These are phyloP conservation scores for Drosophila nasuta DNA, from an alignment of 1,140 invertebrate genomes.

Conservation along the genomic window DNA sequence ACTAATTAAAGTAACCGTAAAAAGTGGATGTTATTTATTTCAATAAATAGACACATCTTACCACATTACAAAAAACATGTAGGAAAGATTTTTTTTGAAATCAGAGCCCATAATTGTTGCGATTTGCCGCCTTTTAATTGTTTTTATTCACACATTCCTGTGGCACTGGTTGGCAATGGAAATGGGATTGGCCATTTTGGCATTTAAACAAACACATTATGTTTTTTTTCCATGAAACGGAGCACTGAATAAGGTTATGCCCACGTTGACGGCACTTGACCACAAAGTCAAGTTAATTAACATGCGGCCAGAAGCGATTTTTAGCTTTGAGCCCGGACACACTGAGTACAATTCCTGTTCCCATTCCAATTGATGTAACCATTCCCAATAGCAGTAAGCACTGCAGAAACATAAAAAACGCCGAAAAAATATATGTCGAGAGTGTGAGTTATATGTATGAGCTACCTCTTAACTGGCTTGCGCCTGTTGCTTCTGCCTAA, in stretches of 20 bases:
- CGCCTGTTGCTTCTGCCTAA: conserved; percentile 63
- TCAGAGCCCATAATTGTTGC: conserved; percentile 68
- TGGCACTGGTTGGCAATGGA: conserved; percentile 6
- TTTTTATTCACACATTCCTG: conserved; percentile 51
- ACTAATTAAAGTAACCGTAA: no score
- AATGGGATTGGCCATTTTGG: conserved; percentile 51
- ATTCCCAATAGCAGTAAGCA: background rate
- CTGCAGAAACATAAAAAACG: background rate
- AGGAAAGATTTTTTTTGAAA: conserved; percentile 47
- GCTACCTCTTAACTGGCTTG: no score
- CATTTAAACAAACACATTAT: conserved; percentile 77
- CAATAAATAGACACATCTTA: no score
- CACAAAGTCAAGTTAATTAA: conserved; percentile 82
- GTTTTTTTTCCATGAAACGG: conserved; percentile 54
- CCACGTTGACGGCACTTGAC: conserved; percentile 52
- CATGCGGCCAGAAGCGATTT: conserved; percentile 54
- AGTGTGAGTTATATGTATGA: conserved; percentile 9
- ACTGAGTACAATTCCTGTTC: background rate
- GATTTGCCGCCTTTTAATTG: conserved; percentile 77
- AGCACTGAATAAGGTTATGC: conserved; percentile 11
- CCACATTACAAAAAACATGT: conserved; percentile 1
- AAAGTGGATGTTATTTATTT: no score
- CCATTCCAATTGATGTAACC: background rate
- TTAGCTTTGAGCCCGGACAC: background rate
- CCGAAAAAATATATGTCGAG: conserved; percentile 37